These are phyloP conservation scores for Piezodorus guildinii DNA, from an alignment of 1,140 invertebrate species.

Conservation along the genomic window DNA sequence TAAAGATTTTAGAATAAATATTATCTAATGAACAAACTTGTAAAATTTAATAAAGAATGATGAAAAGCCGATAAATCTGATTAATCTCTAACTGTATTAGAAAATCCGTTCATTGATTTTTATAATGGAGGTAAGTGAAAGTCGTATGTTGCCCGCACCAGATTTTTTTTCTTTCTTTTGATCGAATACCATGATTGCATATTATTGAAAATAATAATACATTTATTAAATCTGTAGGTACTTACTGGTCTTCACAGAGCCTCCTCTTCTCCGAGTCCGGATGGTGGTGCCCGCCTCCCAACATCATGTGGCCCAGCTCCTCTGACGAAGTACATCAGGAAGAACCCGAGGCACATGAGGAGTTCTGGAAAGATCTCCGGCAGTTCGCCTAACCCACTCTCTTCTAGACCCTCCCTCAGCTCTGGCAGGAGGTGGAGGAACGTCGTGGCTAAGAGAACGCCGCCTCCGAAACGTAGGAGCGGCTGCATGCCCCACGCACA, in stretches of 20 bases:
- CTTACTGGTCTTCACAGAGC: background rate
- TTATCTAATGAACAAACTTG: no score
- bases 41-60: no score
- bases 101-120: no score
- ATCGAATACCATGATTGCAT: no score
- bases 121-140: no score
- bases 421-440: slow-evolving; percentile 85
- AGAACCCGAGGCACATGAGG: slow-evolving; percentile 43
- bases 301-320: slow-evolving; percentile 37
- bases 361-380: slow-evolving; percentile 40
- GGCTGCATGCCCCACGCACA: background rate
- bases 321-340: slow-evolving; percentile 45
- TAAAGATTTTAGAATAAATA: no score
- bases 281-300: background rate
- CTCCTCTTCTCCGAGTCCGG: background rate
- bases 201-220: no score
- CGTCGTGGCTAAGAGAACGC: slow-evolving; percentile 79
- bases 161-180: no score
- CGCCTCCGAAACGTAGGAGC: slow-evolving; percentile 58
- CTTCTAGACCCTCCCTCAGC: slow-evolving; percentile 45
- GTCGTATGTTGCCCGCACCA: no score
- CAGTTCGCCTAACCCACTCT: slow-evolving; percentile 8
- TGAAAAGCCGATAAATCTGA: no score
- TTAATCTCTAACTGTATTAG: no score
- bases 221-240: no score